phyloP scores from a whole-genome alignment of 2,113 vertebrate species.

The Vimba vimba region DNA sequence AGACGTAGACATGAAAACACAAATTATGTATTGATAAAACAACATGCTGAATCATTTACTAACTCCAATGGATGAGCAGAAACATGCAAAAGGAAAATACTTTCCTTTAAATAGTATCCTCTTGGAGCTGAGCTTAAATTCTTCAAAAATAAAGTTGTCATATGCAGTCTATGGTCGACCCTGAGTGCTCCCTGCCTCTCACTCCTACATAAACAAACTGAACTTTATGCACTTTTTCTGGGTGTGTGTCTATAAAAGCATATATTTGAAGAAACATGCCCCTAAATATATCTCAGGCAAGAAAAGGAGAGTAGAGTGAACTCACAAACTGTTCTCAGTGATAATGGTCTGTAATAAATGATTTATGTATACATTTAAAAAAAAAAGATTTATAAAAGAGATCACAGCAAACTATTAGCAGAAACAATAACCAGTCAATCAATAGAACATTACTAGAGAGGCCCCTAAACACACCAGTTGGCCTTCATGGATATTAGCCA shows the following conservation, averaged over 20 bases:
- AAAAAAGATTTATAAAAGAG: constrained; percentile 45
- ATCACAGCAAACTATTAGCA: constrained; percentile 50
- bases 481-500: constrained; percentile 42
- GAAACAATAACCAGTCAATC: constrained; percentile 54
- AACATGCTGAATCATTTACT: constrained; percentile 18
- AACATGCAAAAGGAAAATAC: neutral
- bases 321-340: neutral
- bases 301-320: constrained; percentile 36
- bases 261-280: constrained; percentile 18
- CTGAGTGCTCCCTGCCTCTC: neutral
- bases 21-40: constrained; percentile 21
- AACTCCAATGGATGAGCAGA: constrained; percentile 1
- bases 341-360: constrained; percentile 55
- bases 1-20: constrained; percentile 5
- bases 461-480: constrained; percentile 8
- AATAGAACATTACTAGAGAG: constrained; percentile 57
- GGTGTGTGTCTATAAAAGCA: neutral
- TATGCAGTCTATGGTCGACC: neutral
- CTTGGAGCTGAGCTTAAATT: neutral
- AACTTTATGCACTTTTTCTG: neutral
- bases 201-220: constrained; percentile 6
- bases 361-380: constrained; percentile 47
- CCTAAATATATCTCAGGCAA: constrained; percentile 30
- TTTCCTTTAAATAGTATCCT: neutral
- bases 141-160: neutral